Evolutionary conservation across 1,140 invertebrate genomes (phyloP).

Genomic region (Pseudachorutes palmiensis): DNA sequence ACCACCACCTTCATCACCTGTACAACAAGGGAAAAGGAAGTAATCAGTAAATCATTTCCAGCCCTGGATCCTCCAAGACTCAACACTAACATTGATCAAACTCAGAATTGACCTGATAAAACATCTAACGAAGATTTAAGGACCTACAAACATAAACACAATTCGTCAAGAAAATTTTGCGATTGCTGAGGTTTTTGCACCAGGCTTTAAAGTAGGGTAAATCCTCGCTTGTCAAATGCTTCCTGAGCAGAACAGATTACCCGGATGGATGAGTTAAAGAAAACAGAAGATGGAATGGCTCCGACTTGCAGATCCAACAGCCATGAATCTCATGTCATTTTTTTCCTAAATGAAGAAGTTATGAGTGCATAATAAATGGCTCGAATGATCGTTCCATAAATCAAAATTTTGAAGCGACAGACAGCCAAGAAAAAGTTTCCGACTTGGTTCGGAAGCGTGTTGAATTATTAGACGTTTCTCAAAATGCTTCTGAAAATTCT

Average conservation of each 20-base stretch:
- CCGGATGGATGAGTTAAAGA: conserved; percentile 10
- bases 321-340: background rate
- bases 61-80: too few species aligned
- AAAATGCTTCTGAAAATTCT: too few species aligned
- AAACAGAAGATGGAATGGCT: conserved; percentile 1
- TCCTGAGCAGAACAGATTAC: conserved; percentile 1
- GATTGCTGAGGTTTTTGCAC: background rate
- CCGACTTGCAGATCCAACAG: background rate
- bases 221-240: too few species aligned
- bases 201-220: too few species aligned
- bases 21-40: background rate
- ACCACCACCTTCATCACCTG: background rate
- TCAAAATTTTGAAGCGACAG: conserved; percentile 17
- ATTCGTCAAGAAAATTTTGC: conserved; percentile 10
- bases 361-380: conserved; percentile 28
- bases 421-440: too few species aligned
- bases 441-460: background rate
- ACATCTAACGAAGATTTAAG: background rate
- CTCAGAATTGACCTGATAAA: conserved; percentile 1
- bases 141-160: conserved; percentile 3
- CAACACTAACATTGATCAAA: background rate
- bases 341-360: background rate
- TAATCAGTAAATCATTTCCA: too few species aligned
- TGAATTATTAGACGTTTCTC: too few species aligned
- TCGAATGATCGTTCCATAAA: conserved; percentile 25